Evolutionary conservation across 1,140 invertebrate genomes (phyloP).

Genomic region (Patella vulgata): DNA sequence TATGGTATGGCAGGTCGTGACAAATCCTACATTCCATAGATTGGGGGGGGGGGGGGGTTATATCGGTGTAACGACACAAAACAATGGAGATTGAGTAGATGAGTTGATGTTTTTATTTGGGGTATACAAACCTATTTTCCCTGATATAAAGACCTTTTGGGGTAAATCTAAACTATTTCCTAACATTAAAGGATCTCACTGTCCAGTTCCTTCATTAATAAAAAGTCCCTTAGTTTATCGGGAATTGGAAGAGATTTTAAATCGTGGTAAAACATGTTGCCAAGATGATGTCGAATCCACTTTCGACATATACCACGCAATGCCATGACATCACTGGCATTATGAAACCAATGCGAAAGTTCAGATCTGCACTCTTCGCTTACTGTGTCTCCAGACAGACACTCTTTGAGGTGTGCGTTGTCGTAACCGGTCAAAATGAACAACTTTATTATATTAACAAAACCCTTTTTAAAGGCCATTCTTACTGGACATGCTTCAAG

Average conservation of each 20-base stretch:
- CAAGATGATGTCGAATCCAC: conserved; percentile 49
- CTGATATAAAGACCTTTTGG: too few species aligned
- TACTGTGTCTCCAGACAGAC: conserved; percentile 10
- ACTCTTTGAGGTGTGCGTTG: conserved; percentile 33
- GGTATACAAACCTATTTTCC: too few species aligned
- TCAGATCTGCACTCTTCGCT: conserved; percentile 11
- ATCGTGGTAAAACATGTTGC: conserved; percentile 37
- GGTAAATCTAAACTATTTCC: too few species aligned
- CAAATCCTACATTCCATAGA: too few species aligned
- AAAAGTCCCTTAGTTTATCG: conserved; percentile 39
- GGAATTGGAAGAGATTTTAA: conserved; percentile 43
- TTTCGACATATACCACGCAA: conserved; percentile 40
- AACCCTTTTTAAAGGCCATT: conserved; percentile 30
- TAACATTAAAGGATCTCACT: too few species aligned
- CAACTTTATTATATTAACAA: conserved; percentile 39
- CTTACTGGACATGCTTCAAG: conserved; percentile 37
- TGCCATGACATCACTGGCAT: conserved; percentile 36
- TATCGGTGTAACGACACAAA: too few species aligned
- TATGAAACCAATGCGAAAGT: conserved; percentile 39
- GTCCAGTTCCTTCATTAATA: conserved; percentile 48
- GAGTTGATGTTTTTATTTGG: too few species aligned
- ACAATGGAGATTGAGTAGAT: too few species aligned
- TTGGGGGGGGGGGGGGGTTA: too few species aligned
- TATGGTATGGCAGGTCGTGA: too few species aligned
- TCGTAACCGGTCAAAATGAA: conserved; percentile 53